Base-by-base conservation (phyloP, 2,113 vertebrate species). In the mouse (Mus musculus) region DNA sequence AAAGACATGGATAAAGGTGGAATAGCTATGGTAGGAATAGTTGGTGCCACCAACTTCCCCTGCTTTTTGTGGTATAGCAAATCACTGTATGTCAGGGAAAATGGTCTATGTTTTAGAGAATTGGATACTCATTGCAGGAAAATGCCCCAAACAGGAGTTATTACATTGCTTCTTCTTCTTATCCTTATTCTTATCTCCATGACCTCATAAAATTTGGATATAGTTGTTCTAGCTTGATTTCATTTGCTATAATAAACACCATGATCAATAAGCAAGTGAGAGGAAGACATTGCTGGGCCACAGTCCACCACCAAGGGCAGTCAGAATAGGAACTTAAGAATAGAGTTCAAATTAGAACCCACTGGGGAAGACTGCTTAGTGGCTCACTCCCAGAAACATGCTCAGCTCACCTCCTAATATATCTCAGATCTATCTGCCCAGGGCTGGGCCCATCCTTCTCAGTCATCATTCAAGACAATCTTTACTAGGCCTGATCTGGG, bases 271-370 rank as follows among this genome's bases (percentile, higher is more conserved):
- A 17, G 7, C 24, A 42, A 39, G 59, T 46, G 14, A 30, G 26
- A 26, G n/a, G 56, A 85, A 28, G n/a, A 5, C 14, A 46, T 7
- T 63, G 7, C n/a, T 2, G 1, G 3, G n/a, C 63, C n/a, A 84
- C 13, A 7, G 7, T 63, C 59, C 2, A 5, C n/a, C 7, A 5
- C 3, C 1, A 39, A 42, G 39, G 3, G n/a, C 22, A 17, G 2
- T 63, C 59, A 30, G 14, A 59, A 14, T 19, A 63, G 59, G n/a
- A 30, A 42, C n/a, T 84, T 28, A 42, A 42, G 81, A 59, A 39
- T 28, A 26, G 22, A 24, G 39, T 30, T 84, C 59, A 42, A 84
- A 84, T 59, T 13, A 42, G 13, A 63, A 84, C n/a, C 59, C 81
- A 10, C 16, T 42, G n/a, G n/a, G 36, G 59, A 63, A 42, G 80